Conservation (phyloP, 2,888 invertebrate species). For the Drosophila anomalipes region DNA sequence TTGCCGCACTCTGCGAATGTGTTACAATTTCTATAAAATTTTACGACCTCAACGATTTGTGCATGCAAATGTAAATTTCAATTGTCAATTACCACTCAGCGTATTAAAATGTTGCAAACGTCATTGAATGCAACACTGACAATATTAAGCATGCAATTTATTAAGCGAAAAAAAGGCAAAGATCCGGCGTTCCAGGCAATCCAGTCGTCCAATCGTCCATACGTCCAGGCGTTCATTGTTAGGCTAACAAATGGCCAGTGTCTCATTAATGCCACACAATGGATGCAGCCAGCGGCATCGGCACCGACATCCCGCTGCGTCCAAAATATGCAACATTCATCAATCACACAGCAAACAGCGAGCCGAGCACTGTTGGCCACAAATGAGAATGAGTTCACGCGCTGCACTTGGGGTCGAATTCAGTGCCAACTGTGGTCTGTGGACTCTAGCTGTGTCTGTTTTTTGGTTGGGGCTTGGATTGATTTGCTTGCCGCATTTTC, state of each 20-base stretch:
- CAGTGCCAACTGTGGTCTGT: slow-evolving; percentile 30
- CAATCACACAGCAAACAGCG: slow-evolving; percentile 81
- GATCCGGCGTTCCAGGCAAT: slow-evolving; percentile 4
- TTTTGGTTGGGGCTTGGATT: slow-evolving; percentile 57
- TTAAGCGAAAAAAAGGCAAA: background rate
- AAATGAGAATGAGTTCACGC: slow-evolving; percentile 75
- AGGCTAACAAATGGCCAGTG: slow-evolving; percentile 74
- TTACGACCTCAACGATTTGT: slow-evolving; percentile 43
- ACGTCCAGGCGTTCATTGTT: slow-evolving; percentile 56
- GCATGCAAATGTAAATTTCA: slow-evolving; percentile 54
- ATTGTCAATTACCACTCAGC: slow-evolving; percentile 51
- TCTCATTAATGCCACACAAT: slow-evolving; percentile 79
- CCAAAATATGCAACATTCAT: slow-evolving; percentile 83
- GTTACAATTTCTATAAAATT: slow-evolving; percentile 62
- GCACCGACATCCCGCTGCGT: slow-evolving; percentile 71
- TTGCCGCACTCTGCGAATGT: slow-evolving; percentile 57
- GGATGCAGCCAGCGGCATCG: slow-evolving; percentile 66
- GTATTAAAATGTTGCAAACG: slow-evolving; percentile 59
- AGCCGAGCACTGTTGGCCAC: slow-evolving; percentile 54
- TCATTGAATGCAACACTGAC: slow-evolving; percentile 53
- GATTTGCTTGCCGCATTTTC: slow-evolving; percentile 82
- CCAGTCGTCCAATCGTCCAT: background rate
- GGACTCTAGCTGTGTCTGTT: slow-evolving; percentile 27
- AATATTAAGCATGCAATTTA: slow-evolving; percentile 43
- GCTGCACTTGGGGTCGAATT: slow-evolving; percentile 74